Base-by-base conservation (phyloP, 2,797 vertebrate genomes). In the Acomys russatus region DNA sequence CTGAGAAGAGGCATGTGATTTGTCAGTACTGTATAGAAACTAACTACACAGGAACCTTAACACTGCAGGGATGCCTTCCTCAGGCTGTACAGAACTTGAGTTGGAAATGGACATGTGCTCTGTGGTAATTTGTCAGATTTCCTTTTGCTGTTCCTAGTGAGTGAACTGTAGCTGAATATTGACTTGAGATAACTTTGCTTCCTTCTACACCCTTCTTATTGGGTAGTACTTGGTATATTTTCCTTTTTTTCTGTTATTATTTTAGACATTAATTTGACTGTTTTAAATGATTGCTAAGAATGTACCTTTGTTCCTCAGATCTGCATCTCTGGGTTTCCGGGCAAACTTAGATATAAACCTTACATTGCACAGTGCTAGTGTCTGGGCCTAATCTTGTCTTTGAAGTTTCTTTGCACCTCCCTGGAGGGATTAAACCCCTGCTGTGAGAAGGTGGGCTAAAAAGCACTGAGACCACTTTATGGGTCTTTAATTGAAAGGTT, bases 331-430 rank as follows among this genome's bases (percentile, higher is more conserved):
- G 94, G 98, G 93, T 98, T 97, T 95, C 96, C 89, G 97, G 98
- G 97, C 96, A 98, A 98, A 98, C 97, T 97, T 98, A 98, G 98
- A 97, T 98, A 96, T 98, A 98, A 98, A 98, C 94, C 97, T 98
- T 98, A 97, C 73, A 70, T 97, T 98, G 95, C 97, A 98, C 97
- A 98, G 98, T 98, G 95, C 97, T 96, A 98, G 98, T 98, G 98
- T 98, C 98, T 98, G 98, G 98, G 98, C 97, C 97, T 98, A 98
- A 98, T 98, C 98, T 98, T 98, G 96, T 97, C 98, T 99, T 98
- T 98, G 98, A 99, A 98, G 98, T 98, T 98, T 97, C 97, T 98
- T 98, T 98, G 98, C 96, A 97, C 98, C 97, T 97, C 98, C 98
- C 97, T 98, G 74, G 97, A 98, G 98, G 98, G 98, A 98, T 98